Conservation (phyloP, 2,113 vertebrate genomes). For the Australoheros scitulus region DNA sequence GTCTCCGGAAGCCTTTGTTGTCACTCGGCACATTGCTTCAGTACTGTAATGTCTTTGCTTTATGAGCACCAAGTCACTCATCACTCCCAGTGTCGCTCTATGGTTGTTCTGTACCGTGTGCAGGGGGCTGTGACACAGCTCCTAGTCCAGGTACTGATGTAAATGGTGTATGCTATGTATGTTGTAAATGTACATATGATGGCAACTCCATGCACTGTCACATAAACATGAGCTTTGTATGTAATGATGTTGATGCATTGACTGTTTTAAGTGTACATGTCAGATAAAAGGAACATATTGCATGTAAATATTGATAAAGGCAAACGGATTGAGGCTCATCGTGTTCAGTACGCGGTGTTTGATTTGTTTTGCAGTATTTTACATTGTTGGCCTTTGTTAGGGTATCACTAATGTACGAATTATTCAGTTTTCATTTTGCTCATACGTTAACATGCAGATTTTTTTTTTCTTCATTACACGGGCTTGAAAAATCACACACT, state of each 20-base stretch:
- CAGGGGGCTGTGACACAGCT: constrained; percentile 41
- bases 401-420: constrained; percentile 54
- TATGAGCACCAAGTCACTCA: constrained; percentile 35
- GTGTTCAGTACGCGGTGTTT: constrained; percentile 28
- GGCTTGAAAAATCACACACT: constrained; percentile 19
- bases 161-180: constrained; percentile 47
- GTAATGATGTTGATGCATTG: constrained; percentile 47
- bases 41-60: constrained; percentile 38
- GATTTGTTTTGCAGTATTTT: constrained; percentile 61
- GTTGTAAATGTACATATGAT: constrained; percentile 67
- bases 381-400: constrained; percentile 75
- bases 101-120: constrained; percentile 38
- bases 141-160: constrained; percentile 63
- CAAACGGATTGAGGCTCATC: constrained; percentile 34
- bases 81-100: constrained; percentile 63
- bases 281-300: constrained; percentile 44
- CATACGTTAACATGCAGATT: constrained; percentile 42
- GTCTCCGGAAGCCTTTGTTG: neutral
- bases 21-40: constrained; percentile 11
- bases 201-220: constrained; percentile 57
- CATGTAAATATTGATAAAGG: constrained; percentile 60
- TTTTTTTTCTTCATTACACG: neutral
- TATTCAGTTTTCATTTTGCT: constrained; percentile 55
- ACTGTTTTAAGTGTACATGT: constrained; percentile 55
- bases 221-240: constrained; percentile 47